Percentiles rank a stretch among this genome's conserved stretches.
These are phyloP conservation scores for Dendronephthya gigantea DNA, from an alignment of 64 coral and sea anemone genomes.

Conservation along the genomic window DNA sequence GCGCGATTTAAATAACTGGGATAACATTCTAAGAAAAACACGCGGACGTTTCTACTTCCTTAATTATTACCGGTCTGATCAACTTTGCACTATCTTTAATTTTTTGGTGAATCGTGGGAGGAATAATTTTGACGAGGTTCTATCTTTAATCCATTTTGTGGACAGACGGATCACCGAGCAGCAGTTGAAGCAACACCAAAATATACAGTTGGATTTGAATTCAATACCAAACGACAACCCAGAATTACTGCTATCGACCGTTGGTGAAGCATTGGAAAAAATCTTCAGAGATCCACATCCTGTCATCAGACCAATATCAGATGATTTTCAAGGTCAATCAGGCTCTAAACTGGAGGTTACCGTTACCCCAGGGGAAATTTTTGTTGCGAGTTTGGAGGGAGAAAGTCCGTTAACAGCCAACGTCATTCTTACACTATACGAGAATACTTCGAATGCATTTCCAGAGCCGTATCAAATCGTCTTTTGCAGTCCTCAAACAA, in stretches of 20 bases:
- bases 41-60: constrained; percentile 48
- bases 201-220: background rate
- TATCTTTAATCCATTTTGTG: constrained; percentile 37
- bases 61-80: constrained; percentile 70
- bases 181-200: background rate
- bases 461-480: constrained; percentile 75
- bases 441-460: constrained; percentile 32
- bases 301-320: background rate
- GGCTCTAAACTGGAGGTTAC: constrained; percentile 24
- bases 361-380: constrained; percentile 66
- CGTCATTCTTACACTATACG: constrained; percentile 65
- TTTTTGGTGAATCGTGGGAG: constrained; percentile 19
- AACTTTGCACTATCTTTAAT: constrained; percentile 42
- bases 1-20: constrained; percentile 21
- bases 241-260: background rate
- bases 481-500: constrained; percentile 67
- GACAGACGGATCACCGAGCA: background rate
- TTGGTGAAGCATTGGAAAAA: background rate
- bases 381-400: constrained; percentile 62
- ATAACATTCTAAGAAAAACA: constrained; percentile 15
- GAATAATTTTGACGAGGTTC: background rate
- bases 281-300: background rate
- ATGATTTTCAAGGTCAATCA: background rate
- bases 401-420: constrained; percentile 56
- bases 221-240: background rate